Evolutionary conservation across 1,140 invertebrate species (phyloP).

Genomic region (Euglossa dilemma): DNA sequence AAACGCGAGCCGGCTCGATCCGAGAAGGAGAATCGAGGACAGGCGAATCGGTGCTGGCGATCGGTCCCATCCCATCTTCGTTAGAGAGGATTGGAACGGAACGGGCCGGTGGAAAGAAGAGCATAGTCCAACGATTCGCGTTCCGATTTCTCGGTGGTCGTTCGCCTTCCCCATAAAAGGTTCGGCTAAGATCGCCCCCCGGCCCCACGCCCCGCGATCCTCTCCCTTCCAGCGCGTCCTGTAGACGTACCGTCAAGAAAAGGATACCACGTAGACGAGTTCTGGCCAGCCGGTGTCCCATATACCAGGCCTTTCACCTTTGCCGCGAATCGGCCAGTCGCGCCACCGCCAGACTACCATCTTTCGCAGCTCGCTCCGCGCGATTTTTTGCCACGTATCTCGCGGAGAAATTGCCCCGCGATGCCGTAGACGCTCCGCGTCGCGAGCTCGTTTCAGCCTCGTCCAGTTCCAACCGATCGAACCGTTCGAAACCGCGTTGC

Average conservation of each 20-base stretch:
- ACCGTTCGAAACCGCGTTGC: conserved; percentile 4
- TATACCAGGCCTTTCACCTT: conserved; percentile 80
- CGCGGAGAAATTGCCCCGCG: not conserved
- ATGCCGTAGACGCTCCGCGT: not conserved
- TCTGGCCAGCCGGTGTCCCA: conserved; percentile 74
- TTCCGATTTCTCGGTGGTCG: conserved; percentile 56
- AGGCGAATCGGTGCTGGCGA: not conserved
- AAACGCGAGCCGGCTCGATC: not conserved
- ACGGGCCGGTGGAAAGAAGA: conserved; percentile 3
- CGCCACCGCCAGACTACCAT: conserved; percentile 15
- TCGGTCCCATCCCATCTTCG: conserved; percentile 11
- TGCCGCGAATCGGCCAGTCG: conserved; percentile 47
- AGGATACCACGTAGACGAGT: conserved; percentile 76
- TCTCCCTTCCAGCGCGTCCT: not conserved
- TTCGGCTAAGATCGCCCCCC: conserved; percentile 72
- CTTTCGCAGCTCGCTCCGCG: conserved; percentile 10
- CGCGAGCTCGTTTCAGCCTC: too few relatives aligned
- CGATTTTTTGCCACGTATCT: conserved; percentile 6
- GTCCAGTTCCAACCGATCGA: not conserved
- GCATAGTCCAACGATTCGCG: conserved; percentile 49
- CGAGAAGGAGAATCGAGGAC: not conserved
- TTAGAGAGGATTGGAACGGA: conserved; percentile 21
- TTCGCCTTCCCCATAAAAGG: conserved; percentile 75
- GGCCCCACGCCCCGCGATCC: conserved; percentile 58
- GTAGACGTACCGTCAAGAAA: conserved; percentile 52